Conservation (phyloP, 2,797 vertebrate species). For the Halcyon badia region DNA sequence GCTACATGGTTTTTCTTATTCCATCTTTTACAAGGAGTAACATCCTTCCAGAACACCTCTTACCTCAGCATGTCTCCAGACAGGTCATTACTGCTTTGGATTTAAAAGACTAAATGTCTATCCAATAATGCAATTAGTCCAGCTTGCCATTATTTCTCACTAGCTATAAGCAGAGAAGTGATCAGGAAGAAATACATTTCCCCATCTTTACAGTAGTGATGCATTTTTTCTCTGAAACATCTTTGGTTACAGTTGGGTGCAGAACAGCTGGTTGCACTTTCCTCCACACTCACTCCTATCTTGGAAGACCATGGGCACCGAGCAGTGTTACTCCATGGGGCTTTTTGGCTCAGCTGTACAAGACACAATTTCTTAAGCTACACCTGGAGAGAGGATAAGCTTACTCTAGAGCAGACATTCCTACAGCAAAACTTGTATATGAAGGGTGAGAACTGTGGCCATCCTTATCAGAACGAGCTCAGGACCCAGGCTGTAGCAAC, state of each 20-base stretch:
- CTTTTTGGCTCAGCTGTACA: neutral
- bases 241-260: neutral
- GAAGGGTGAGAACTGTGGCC: neutral
- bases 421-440: neutral
- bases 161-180: neutral
- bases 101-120: slow-evolving; percentile 65
- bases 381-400: neutral
- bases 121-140: slow-evolving; percentile 60
- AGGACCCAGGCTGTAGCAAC: neutral
- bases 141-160: slow-evolving; percentile 29
- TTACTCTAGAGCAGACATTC: neutral
- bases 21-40: neutral
- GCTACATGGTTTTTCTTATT: neutral
- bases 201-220: rapidly evolving
- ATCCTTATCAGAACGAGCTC: neutral
- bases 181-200: neutral
- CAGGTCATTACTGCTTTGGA: slow-evolving; percentile 39
- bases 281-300: rapidly evolving
- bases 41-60: neutral
- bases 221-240: neutral
- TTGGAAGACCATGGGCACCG: rapidly evolving
- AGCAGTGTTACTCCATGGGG: rapidly evolving
- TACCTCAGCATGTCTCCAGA: neutral
- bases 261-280: neutral
- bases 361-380: neutral